These are phyloP conservation scores for Hemibagrus wyckioides DNA, from an alignment of 2,113 vertebrate species.

Conservation along the genomic window DNA sequence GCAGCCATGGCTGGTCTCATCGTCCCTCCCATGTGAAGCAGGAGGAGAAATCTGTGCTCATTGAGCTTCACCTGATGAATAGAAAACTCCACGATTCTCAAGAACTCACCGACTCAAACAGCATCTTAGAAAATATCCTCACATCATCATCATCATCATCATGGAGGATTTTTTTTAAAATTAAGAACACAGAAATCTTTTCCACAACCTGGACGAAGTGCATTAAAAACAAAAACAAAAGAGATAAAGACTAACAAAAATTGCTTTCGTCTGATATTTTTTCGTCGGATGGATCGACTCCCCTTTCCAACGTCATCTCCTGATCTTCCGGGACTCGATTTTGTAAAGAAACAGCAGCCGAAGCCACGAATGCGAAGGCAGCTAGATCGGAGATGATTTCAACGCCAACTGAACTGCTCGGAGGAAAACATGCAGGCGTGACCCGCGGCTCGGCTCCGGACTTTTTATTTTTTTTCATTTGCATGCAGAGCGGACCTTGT, in stretches of 20 bases:
- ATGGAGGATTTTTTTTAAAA: slow-evolving; percentile 27
- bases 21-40: slow-evolving; percentile 79
- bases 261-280: slow-evolving; percentile 34
- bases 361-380: background rate
- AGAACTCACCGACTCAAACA: slow-evolving; percentile 50
- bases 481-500: slow-evolving; percentile 26
- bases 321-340: background rate
- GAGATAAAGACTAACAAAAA: slow-evolving; percentile 20
- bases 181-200: slow-evolving; percentile 38
- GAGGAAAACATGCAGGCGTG: background rate
- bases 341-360: no score
- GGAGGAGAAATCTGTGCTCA: background rate
- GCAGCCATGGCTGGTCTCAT: slow-evolving; percentile 83
- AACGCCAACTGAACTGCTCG: slow-evolving; percentile 8
- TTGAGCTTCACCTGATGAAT: slow-evolving; percentile 20
- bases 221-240: slow-evolving; percentile 36
- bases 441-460: background rate
- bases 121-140: slow-evolving; percentile 46
- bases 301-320: background rate
- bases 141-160: slow-evolving; percentile 6
- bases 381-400: slow-evolving; percentile 23
- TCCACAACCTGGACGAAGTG: slow-evolving; percentile 45
- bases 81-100: slow-evolving; percentile 29
- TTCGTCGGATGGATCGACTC: slow-evolving; percentile 26
- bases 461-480: slow-evolving; percentile 22